Evolutionary conservation across 2,888 invertebrate species (phyloP), one percentile per base, ranked within the genome.

Genomic region (Scelioninae gen. 1): DNA sequence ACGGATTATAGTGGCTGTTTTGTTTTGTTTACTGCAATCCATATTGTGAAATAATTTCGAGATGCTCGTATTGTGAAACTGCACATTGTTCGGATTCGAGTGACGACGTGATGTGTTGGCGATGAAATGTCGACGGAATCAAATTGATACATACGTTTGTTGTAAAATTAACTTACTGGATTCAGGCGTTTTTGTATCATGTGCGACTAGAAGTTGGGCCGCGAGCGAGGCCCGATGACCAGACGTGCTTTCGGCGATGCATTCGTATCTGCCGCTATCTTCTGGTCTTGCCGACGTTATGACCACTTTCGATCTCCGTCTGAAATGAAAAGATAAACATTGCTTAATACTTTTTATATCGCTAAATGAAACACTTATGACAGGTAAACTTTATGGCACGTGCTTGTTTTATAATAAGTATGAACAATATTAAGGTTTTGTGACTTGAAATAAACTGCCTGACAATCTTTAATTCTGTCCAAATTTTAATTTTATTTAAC

Each of bases 231-330:
- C 94, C 80, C 94, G 93, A 83, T 94, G 93, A 82, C 95, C 95
- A 86, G 95, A 93, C 84, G 95, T 95, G 86, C 95, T 95, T 91
- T 95, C 95, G 85, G 96, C 96, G 89, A 96, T 94, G 93, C 97
- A 97, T 93, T 96, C 96, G 93, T 97, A 97, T 90, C 93, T 93
- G 90, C 96, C 97, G 87, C 95, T 94, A 93, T 97, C 96, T 92
- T 95, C 95, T 88, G 94, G 94, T 90, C 94, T 94, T 89, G 95
- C 95, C 91, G 95, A 95, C 91, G 94, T 94, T 93, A 97, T 96
- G 92, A 95, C 95, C 93, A 97, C 94, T 93, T 96, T 96, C 93
- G 97, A 96, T 94, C 96, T 95, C 94, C 95, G 95, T 94, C 80
- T 80, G 63, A 56, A 74, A 72, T 13, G 7, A 55, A 32, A 40